Base-by-base conservation (phyloP, 2,888 invertebrate genomes). In the Megalurothrips usitatus region DNA sequence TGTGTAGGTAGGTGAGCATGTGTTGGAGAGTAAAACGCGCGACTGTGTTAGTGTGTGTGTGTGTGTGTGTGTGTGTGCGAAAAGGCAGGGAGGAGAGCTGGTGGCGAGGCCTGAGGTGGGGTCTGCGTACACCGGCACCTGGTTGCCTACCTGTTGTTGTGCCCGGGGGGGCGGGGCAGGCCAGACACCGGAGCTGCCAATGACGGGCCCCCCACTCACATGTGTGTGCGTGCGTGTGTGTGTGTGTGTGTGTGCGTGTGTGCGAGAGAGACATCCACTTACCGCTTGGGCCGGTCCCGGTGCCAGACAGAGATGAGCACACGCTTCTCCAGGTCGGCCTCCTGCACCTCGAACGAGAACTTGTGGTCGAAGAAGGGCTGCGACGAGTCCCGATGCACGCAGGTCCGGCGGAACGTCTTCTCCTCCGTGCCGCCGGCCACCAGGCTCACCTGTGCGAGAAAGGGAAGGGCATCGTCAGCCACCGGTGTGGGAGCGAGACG, bases 271-370 rank as follows among this genome's bases (percentile, higher is more conserved):
- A 58, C 11, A 14, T n/a, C n/a, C 52, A 82, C 89, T 90, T 89
- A 96, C 96, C 94, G 93, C 87, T 92, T 92, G 84, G 92, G 92
- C 84, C 94, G 92, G 88, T 95, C 94, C 84, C 96, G 89, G 87
- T 95, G 95, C 96, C 96, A 96, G 79, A 95, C 94, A 79, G 95
- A 94, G 84, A 96, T 89, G 84, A 94, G 91, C 79, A 94, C 89
- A 86, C 91, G 89, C 85, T 92, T 91, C 80, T 90, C 88, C 78
- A 89, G 88, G 85, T 91, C 90, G 48, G 89, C 88, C 23, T 87
- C 86, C 26, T 90, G 89, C 81, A 93, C 86, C 1, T 92, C 92
- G 84, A 95, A 90, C 84, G 91, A 91, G 85, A 95, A 91, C 83
- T 92, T 92, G 85, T 95, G 92, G 87, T 95, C 93, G 87, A 95